Base-by-base conservation (phyloP, 2,888 invertebrate genomes). In the Acrocera orbiculus region DNA sequence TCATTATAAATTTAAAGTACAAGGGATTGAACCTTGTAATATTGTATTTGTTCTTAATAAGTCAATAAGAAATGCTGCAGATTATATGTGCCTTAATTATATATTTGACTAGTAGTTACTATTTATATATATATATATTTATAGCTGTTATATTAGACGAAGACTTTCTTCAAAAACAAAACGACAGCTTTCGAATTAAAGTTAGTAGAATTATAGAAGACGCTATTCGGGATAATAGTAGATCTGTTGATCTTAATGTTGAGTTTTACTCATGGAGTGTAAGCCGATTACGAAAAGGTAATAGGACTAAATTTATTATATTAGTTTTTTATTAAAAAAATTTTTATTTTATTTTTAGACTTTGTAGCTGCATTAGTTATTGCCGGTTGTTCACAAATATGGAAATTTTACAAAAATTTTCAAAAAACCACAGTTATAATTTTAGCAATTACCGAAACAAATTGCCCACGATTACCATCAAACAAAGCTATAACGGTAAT, bases 381-480 rank as follows among this genome's bases (percentile, higher is more conserved):
- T 30, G 72, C 77, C n/a, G 72, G 76, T 4, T 85, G 85, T 52
- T 52, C 65, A 35, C 72, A 72, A 39, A 80, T 81, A 1, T 83
- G 83, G 83, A 63, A 65, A 6, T 60, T 83, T 32, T 78, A 70
- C 52, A 64, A 67, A 33, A 57, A 65, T 2, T 67, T 74, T 0
- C 65, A 69, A 46, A 66, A 67, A 38, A 73, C 76, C 45, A 67
- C 73, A 36, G 60, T 83, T 6, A 57, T 81, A 1, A 65, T 78
- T 27, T 68, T 85, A 41, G 79, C 81, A 0, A 64, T 83, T 40
- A 81, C 82, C 32, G 83, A 80, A 50, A 65, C 73, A 1, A 78
- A 83, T 48, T 86, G 86, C 51, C 77, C 82, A 1, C 65, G 86
- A 24, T 54, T 86, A 30, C 79, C 82, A 0, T 46, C 61, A 1